Evolutionary conservation across 2,113 vertebrate genomes (phyloP).

Genomic region (Megaceryle maxima): DNA sequence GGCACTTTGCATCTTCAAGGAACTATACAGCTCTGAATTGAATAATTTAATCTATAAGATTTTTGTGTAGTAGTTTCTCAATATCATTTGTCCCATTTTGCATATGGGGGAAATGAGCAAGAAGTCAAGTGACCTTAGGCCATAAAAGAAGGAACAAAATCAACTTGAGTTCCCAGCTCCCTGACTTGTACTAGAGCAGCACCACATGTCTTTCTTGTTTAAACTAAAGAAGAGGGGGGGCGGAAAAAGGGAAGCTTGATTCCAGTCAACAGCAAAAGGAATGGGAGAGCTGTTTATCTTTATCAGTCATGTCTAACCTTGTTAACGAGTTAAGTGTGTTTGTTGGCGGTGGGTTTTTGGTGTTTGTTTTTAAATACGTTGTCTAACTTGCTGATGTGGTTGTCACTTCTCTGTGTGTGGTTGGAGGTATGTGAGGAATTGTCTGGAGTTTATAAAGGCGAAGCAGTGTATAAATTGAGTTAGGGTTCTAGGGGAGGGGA

Average conservation of each 20-base stretch:
- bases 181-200: not conserved
- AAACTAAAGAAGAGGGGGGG: not conserved
- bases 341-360: not conserved
- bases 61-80: not conserved
- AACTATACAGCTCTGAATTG: not conserved
- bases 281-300: not conserved
- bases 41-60: not conserved
- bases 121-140: not conserved
- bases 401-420: not conserved
- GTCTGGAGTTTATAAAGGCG: not conserved
- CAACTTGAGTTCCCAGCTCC: not conserved
- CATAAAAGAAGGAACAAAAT: not conserved
- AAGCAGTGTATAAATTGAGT: not conserved
- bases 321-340: not conserved
- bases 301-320: not conserved
- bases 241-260: not conserved
- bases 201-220: not conserved
- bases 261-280: not conserved
- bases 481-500: not conserved
- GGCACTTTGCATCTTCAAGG: conserved; percentile 36
- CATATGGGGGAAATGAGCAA: not conserved
- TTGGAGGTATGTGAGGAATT: not conserved
- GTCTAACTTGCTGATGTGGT: not conserved
- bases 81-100: not conserved
- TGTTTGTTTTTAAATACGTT: not conserved